phyloP scores from a whole-genome alignment of 2,888 invertebrate species.

The Macrostomum cliftonense region DNA sequence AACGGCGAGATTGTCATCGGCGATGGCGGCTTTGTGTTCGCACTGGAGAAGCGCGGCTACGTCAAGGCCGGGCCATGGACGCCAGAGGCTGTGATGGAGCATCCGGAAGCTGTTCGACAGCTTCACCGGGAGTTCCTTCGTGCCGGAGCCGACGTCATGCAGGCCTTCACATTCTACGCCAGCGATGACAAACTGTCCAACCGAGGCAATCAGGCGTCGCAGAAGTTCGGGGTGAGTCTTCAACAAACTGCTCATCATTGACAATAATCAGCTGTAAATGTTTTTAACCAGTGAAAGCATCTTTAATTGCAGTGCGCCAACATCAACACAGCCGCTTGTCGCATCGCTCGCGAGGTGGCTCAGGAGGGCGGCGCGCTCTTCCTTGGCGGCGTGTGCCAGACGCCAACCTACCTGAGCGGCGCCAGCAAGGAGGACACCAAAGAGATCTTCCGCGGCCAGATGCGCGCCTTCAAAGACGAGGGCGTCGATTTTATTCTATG shows the following conservation, averaged over 20 bases:
- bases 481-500: slow-evolving; percentile 34
- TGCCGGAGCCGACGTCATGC: slow-evolving; percentile 37
- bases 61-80: slow-evolving; percentile 41
- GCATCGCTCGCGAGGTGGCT: slow-evolving; percentile 30
- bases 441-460: slow-evolving; percentile 29
- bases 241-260: no score
- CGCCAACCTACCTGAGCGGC: slow-evolving; percentile 31
- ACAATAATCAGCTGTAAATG: no score
- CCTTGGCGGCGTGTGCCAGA: slow-evolving; percentile 32
- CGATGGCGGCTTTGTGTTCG: slow-evolving; percentile 39
- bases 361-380: slow-evolving; percentile 31
- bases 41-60: slow-evolving; percentile 38
- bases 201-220: slow-evolving; percentile 26
- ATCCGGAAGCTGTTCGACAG: slow-evolving; percentile 35
- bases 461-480: slow-evolving; percentile 31
- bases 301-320: slow-evolving; percentile 19
- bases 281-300: no score
- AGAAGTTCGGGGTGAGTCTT: slow-evolving; percentile 20
- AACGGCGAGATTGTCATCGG: slow-evolving; percentile 33
- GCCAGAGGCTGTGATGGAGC: slow-evolving; percentile 34
- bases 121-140: slow-evolving; percentile 36
- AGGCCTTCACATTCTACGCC: slow-evolving; percentile 38
- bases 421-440: slow-evolving; percentile 24
- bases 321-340: slow-evolving; percentile 33
- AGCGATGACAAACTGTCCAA: slow-evolving; percentile 37